Conservation (phyloP, 2,113 vertebrate species). For the Geococcyx californianus region DNA sequence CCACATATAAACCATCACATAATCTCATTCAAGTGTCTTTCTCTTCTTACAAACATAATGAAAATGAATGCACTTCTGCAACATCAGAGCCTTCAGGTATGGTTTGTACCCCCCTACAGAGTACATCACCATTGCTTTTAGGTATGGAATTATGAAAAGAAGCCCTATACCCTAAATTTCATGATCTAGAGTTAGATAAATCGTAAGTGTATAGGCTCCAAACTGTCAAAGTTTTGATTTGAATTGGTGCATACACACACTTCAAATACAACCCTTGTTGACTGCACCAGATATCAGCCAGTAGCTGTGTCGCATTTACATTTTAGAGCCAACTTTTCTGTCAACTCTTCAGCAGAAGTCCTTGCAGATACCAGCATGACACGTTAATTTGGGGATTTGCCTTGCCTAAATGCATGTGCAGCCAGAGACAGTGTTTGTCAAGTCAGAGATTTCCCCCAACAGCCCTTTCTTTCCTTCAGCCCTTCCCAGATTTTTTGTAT, state of each 20-base stretch:
- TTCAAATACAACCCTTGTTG: neutral
- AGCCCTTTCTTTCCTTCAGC: neutral
- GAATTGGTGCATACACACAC: neutral
- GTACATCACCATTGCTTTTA: neutral
- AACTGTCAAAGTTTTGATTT: neutral
- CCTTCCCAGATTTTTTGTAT: neutral
- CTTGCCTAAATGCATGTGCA: neutral
- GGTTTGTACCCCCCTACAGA: neutral
- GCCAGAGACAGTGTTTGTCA: neutral
- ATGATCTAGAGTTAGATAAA: neutral
- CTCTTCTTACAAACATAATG: neutral
- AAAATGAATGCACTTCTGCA: neutral
- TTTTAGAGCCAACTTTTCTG: neutral
- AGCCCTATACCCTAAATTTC: neutral
- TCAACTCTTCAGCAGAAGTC: neutral
- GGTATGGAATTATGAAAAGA: neutral
- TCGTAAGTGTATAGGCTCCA: neutral
- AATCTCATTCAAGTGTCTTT: neutral
- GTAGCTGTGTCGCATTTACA: neutral
- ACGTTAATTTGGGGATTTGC: neutral
- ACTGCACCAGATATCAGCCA: neutral
- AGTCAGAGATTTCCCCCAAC: neutral
- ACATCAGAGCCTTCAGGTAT: neutral
- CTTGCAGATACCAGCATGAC: neutral
- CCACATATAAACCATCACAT: neutral